Evolutionary conservation across 2,113 vertebrate species (phyloP).

Genomic region (Saguinus midas): DNA sequence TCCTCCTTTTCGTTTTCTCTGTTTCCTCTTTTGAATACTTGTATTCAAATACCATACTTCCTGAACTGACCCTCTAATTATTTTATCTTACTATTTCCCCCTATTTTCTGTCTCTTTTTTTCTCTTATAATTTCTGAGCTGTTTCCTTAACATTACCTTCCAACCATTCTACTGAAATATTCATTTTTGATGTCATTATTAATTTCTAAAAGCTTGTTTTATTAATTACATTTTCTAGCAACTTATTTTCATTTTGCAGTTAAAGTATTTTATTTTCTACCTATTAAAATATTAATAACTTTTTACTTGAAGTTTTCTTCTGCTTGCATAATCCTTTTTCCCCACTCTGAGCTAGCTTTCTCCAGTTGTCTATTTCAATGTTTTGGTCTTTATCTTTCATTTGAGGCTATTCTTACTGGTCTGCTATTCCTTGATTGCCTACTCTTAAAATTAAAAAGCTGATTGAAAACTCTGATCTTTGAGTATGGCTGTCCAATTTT

Average conservation of each 20-base stretch:
- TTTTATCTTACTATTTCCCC: not conserved
- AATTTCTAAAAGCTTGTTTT: not conserved
- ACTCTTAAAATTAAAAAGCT: not conserved
- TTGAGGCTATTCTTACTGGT: not conserved
- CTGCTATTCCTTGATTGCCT: not conserved
- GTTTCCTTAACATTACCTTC: not conserved
- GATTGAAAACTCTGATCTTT: not conserved
- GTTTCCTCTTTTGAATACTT: not conserved
- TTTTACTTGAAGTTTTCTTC: not conserved
- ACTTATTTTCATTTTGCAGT: not conserved
- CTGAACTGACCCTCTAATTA: not conserved
- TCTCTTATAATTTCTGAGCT: constrained; percentile 33
- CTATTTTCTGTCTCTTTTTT: not conserved
- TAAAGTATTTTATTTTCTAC: constrained; percentile 11
- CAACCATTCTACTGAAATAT: not conserved
- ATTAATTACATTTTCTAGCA: constrained; percentile 10
- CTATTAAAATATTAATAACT: not conserved
- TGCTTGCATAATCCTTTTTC: not conserved
- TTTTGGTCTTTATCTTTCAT: constrained; percentile 2
- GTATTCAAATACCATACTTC: not conserved
- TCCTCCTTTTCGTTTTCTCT: not conserved
- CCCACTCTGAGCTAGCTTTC: not conserved
- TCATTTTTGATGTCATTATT: constrained; percentile 14
- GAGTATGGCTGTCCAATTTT: not conserved
- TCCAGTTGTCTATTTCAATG: not conserved